Evolutionary conservation across 2,888 invertebrate species (phyloP).

Genomic region (Electrophaes corylata): DNA sequence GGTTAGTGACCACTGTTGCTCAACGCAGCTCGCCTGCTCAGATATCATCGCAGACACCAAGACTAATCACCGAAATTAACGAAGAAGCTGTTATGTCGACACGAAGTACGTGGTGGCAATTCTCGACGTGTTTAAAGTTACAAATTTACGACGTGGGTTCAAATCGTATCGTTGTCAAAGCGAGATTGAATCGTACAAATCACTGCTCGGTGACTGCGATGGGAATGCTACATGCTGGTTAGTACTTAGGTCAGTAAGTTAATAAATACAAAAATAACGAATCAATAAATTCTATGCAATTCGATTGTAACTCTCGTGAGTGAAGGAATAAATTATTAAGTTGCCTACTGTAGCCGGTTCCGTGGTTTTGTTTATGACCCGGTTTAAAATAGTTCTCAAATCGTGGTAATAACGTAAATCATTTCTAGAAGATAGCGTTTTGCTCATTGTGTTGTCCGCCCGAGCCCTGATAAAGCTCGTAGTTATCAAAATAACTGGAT

Average conservation of each 20-base stretch:
- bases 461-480: constrained; percentile 43
- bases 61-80: constrained; percentile 27
- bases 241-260: too few relatives aligned
- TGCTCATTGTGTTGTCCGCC: constrained; percentile 54
- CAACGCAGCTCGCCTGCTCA: constrained; percentile 37
- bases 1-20: constrained; percentile 44
- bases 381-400: constrained; percentile 53
- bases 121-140: constrained; percentile 5
- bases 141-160: neutral
- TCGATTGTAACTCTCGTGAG: constrained; percentile 58
- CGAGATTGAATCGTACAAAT: too few relatives aligned
- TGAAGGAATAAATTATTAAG: constrained; percentile 73
- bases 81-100: constrained; percentile 12
- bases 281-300: constrained; percentile 63
- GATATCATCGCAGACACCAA: constrained; percentile 23
- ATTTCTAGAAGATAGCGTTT: constrained; percentile 59
- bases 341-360: constrained; percentile 55
- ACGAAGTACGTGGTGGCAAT: constrained; percentile 5
- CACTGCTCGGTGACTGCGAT: too few relatives aligned
- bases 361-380: constrained; percentile 62
- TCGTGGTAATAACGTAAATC: constrained; percentile 63
- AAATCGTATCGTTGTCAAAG: too few relatives aligned
- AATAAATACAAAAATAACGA: constrained; percentile 35
- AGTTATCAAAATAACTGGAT: constrained; percentile 20
- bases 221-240: too few relatives aligned